These are phyloP conservation scores for Glossosoma conforme DNA, from an alignment of 1,140 invertebrate genomes.

Conservation along the genomic window DNA sequence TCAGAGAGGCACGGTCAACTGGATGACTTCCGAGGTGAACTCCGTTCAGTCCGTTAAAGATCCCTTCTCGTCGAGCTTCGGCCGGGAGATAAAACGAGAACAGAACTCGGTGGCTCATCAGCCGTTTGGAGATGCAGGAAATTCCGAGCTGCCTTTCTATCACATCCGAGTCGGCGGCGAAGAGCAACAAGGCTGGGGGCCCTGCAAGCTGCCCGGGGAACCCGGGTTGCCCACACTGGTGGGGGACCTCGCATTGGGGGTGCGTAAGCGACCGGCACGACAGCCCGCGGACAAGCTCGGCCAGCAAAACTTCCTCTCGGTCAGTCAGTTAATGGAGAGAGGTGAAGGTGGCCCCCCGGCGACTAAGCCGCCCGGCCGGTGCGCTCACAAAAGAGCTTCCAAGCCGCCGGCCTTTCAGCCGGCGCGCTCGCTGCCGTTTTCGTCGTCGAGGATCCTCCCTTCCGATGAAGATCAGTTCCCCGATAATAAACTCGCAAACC, in stretches of 20 bases:
- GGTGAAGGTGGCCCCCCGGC: conserved; percentile 11
- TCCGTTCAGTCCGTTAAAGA: conserved; percentile 16
- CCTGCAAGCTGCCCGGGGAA: conserved; percentile 48
- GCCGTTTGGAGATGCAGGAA: conserved; percentile 11
- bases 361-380: too few species aligned
- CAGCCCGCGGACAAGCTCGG: conserved; percentile 30
- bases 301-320: conserved; percentile 53
- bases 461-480: conserved; percentile 15
- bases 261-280: conserved; percentile 20
- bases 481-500: conserved; percentile 33
- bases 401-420: too few species aligned
- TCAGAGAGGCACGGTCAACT: conserved; percentile 52
- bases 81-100: conserved; percentile 17
- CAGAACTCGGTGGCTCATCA: conserved; percentile 13
- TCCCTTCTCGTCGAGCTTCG: conserved; percentile 11
- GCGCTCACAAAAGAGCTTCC: too few species aligned
- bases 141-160: conserved; percentile 23
- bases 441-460: too few species aligned
- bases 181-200: conserved; percentile 35
- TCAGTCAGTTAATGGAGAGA: conserved; percentile 59
- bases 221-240: conserved; percentile 54
- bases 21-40: conserved; percentile 57
- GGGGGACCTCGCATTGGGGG: conserved; percentile 54
- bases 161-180: conserved; percentile 19
- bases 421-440: too few species aligned